A percentile compares a stretch with the other conserved stretches of the same genome.
phyloP scores from a whole-genome alignment of 2,797 vertebrate species.

The Furcifer pardalis region DNA sequence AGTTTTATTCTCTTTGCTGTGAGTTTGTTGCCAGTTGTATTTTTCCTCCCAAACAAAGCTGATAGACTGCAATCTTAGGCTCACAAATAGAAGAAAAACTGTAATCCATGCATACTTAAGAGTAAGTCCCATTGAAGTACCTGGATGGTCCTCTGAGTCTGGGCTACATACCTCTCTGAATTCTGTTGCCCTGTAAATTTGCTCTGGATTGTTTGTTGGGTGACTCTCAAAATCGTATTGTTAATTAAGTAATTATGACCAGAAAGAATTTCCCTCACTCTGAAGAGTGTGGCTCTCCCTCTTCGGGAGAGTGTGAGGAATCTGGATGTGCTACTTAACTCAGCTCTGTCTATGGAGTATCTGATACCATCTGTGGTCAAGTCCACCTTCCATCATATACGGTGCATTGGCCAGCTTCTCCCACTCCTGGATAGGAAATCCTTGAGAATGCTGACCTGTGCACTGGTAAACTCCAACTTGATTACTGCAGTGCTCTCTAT shows the following conservation, averaged over 20 bases:
- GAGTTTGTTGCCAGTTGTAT: background rate
- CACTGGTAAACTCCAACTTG: too few species aligned
- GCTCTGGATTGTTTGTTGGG: too few species aligned
- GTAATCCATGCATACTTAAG: background rate
- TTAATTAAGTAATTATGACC: background rate
- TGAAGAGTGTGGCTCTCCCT: too few species aligned
- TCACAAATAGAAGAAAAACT: background rate
- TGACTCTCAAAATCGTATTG: background rate
- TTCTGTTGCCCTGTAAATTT: background rate
- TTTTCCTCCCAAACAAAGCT: background rate
- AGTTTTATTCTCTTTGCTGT: background rate
- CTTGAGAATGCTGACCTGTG: too few species aligned
- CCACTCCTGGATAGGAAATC: too few species aligned
- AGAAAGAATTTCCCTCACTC: background rate
- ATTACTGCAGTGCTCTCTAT: too few species aligned
- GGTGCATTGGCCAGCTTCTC: too few species aligned
- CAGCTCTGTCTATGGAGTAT: too few species aligned
- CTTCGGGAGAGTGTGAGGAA: too few species aligned
- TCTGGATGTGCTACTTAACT: too few species aligned
- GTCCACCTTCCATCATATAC: too few species aligned
- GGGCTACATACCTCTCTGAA: background rate
- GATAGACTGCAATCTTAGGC: background rate
- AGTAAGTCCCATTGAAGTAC: background rate
- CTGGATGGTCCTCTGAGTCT: background rate
- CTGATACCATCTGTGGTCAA: too few species aligned